phyloP scores from a whole-genome alignment of 2,888 invertebrate genomes.

The Melanostoma scalare region DNA sequence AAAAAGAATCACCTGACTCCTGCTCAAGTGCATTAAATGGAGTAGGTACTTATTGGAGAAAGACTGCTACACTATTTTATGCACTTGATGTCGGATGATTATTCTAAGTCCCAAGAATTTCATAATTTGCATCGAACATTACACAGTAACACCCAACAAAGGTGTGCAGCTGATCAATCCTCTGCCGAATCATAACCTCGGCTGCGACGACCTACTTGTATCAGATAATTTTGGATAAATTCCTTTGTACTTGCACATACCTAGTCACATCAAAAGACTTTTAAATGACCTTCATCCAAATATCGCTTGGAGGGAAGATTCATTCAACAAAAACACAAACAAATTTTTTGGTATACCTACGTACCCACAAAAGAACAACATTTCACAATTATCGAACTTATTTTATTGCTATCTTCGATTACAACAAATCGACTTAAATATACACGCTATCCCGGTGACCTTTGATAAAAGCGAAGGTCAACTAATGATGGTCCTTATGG shows the following conservation, averaged over 20 bases:
- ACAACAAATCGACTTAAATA: neutral
- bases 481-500: slow-evolving; percentile 11
- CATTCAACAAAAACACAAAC: neutral
- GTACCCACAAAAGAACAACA: neutral
- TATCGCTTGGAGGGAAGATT: neutral
- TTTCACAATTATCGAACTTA: no score
- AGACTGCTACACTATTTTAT: no score
- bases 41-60: no score
- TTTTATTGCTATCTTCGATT: no score
- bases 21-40: no score
- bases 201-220: neutral
- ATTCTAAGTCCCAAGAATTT: no score
- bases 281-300: slow-evolving; percentile 55
- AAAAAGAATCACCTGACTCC: no score
- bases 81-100: no score
- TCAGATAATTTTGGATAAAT: neutral
- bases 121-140: no score
- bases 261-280: slow-evolving; percentile 44
- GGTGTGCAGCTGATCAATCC: no score
- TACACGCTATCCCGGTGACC: slow-evolving; percentile 1
- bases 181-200: no score
- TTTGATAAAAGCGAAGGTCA: slow-evolving; percentile 17
- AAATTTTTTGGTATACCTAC: neutral
- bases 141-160: no score
- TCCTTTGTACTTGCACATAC: neutral